phyloP scores from a whole-genome alignment of 2,113 vertebrate species.

The Pavo muticus region DNA sequence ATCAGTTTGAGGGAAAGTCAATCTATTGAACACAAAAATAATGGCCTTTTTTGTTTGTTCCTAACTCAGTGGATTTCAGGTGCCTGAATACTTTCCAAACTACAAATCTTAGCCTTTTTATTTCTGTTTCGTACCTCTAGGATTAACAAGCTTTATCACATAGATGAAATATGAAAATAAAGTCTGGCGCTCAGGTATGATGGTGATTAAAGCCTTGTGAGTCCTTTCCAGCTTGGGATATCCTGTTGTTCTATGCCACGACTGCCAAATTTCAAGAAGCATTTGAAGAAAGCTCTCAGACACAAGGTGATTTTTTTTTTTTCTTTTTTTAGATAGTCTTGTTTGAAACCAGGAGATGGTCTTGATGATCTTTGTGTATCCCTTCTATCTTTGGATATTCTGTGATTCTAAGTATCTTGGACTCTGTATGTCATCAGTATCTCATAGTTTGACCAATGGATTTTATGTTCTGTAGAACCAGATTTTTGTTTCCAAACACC shows the following conservation, averaged over 20 bases:
- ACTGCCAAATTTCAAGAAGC: background rate
- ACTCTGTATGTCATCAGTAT: background rate
- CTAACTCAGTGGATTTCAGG: background rate
- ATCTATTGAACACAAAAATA: background rate
- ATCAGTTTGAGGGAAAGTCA: background rate
- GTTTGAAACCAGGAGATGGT: too few relatives aligned
- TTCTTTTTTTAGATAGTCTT: too few relatives aligned
- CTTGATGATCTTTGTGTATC: too few relatives aligned
- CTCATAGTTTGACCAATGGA: background rate
- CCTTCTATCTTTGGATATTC: background rate
- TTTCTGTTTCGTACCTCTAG: background rate
- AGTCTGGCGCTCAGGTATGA: background rate
- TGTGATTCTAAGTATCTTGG: background rate
- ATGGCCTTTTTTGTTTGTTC: background rate
- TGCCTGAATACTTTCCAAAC: background rate
- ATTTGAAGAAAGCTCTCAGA: background rate
- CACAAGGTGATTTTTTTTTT: too few relatives aligned
- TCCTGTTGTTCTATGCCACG: background rate
- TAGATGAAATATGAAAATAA: background rate
- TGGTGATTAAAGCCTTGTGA: background rate
- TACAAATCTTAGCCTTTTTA: background rate
- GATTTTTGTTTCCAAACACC: background rate
- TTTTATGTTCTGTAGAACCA: background rate
- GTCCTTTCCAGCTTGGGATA: background rate
- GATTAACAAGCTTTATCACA: background rate